Evolutionary conservation across 2,113 vertebrate species (phyloP).

Genomic region (Pungitius pungitius): DNA sequence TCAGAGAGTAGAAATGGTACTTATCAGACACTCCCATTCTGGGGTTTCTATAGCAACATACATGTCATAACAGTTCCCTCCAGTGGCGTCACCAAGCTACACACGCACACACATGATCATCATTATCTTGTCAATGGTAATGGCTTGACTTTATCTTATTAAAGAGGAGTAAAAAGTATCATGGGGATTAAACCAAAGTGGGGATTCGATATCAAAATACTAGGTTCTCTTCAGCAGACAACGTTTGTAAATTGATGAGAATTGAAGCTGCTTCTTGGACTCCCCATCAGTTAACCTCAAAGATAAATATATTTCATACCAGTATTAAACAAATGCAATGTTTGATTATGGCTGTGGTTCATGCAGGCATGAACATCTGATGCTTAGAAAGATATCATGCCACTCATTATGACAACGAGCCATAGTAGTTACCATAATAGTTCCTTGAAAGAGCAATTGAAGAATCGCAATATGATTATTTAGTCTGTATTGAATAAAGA

Average conservation of each 20-base stretch:
- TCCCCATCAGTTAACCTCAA: background rate
- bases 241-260: background rate
- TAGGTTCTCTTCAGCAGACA: background rate
- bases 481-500: background rate
- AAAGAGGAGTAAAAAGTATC: background rate
- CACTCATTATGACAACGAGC: background rate
- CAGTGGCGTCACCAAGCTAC: slow-evolving; percentile 29
- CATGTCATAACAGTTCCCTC: slow-evolving; percentile 70
- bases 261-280: background rate
- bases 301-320: background rate
- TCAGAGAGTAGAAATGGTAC: slow-evolving; percentile 38
- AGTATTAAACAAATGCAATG: background rate
- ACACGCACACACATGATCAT: slow-evolving; percentile 15
- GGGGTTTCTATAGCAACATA: slow-evolving; percentile 67
- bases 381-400: background rate
- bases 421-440: background rate
- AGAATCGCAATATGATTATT: background rate
- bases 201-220: background rate
- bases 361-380: background rate
- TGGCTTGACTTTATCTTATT: slow-evolving; percentile 4
- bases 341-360: background rate
- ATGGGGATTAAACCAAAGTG: background rate
- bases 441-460: background rate
- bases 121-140: slow-evolving; percentile 36
- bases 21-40: slow-evolving; percentile 48